Evolutionary conservation across 2,797 vertebrate species (phyloP).

Genomic region (Remorina albescens): DNA sequence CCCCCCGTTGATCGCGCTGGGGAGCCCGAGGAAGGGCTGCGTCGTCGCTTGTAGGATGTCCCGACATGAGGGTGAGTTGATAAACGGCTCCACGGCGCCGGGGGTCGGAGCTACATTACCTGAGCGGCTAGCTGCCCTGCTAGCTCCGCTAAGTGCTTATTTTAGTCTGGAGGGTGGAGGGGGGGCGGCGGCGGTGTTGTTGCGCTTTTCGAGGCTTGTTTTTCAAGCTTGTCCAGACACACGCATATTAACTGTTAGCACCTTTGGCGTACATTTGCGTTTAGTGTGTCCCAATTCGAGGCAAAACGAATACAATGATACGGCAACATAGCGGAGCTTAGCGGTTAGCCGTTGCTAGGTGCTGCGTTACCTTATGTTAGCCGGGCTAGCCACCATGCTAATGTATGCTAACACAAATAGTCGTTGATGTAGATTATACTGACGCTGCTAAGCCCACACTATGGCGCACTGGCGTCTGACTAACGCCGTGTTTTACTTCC

Average conservation of each 20-base stretch:
- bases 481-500: accelerated
- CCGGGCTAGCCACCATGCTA: conserved; percentile 62
- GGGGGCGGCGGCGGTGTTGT: conserved; percentile 50
- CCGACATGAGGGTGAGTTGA: conserved; percentile 95
- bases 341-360: conserved; percentile 69
- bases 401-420: conserved; percentile 58
- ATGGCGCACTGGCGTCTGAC: background rate
- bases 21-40: conserved; percentile 85
- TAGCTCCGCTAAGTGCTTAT: conserved; percentile 65
- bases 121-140: conserved; percentile 64
- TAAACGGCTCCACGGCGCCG: conserved; percentile 56
- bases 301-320: conserved; percentile 24
- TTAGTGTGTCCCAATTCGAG: background rate
- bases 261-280: background rate
- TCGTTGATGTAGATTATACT: conserved; percentile 12
- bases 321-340: conserved; percentile 65
- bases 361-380: conserved; percentile 62
- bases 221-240: background rate
- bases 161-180: conserved; percentile 42
- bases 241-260: too few relatives aligned
- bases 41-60: conserved; percentile 91
- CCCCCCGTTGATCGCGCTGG: conserved; percentile 74
- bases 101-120: conserved; percentile 53
- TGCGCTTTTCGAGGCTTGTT: conserved; percentile 66
- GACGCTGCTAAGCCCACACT: background rate